Evolutionary conservation across 2,888 invertebrate genomes (phyloP), one percentile per base, ranked within the genome.

Genomic region (Drosophila hawaiiensis): DNA sequence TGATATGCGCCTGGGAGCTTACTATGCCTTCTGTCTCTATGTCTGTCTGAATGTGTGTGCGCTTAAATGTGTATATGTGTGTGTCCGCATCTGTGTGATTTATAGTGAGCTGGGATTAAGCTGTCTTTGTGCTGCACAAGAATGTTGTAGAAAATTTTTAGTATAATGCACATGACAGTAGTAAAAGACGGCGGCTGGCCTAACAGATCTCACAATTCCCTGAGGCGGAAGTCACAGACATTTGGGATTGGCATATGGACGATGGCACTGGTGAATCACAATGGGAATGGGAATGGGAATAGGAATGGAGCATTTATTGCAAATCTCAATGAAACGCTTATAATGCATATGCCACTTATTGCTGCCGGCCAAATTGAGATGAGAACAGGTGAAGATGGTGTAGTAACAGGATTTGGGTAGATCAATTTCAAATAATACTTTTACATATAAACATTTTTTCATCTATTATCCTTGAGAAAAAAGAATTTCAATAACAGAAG

Each of bases 41-140:
- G 66, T 67, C 60, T 62, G 41, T 50, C 25, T 67, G 47, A 63
- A 14, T 63, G 37, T 55, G 41, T 41, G 68, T 65, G 37, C 50
- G 28, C 29, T 29, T 29, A 29, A 29, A 29, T 29, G 6, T 29
- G 55, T 54, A 53, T 41, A 53, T 59, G 54, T 60, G 53, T 59
- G 62, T 14, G 58, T 66, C 67, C 66, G 70, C 54, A 54, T 75
- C 68, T 74, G 66, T 86, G 83, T 88, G 87, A 89, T 87, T 87
- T 89, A 87, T 89, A 86, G 84, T 87, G 87, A 87, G 84, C 82
- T 85, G 83, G 89, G 89, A 89, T 88, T 88, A 87, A 89, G 82
- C 76, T 83, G 85, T 83, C 85, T 84, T 85, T 84, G 82, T 82
- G 76, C 68, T 78, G 80, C 68, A 61, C 82, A 83, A 83, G 83